A percentile compares a stretch with the other conserved stretches of the same genome.
These are phyloP conservation scores for Macropodus opercularis DNA, from an alignment of 2,797 vertebrate species.

Conservation along the genomic window DNA sequence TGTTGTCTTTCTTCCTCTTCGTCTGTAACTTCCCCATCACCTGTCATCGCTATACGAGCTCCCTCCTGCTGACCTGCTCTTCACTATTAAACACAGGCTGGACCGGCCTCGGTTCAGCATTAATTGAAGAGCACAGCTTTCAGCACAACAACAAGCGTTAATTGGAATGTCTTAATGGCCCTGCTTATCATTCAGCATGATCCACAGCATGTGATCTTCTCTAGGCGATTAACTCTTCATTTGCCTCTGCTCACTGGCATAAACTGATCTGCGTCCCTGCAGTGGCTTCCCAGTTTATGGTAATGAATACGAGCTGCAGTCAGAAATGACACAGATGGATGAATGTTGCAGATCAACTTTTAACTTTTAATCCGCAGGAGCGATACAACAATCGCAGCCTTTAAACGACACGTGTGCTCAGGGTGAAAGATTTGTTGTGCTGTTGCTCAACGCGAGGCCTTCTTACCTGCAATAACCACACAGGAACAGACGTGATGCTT, in stretches of 20 bases:
- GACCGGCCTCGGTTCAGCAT: slow-evolving; percentile 44
- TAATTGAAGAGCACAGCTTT: slow-evolving; percentile 55
- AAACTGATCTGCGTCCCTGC: slow-evolving; percentile 10
- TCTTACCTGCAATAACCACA: not conserved
- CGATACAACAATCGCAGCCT: slow-evolving; percentile 34
- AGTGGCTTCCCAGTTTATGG: slow-evolving; percentile 22
- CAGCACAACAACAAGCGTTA: slow-evolving; percentile 48
- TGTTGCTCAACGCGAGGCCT: slow-evolving; percentile 2
- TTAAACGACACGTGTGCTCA: slow-evolving; percentile 36
- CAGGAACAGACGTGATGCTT: slow-evolving; percentile 1
- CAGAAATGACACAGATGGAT: slow-evolving; percentile 19
- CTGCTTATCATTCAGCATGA: slow-evolving; percentile 41
- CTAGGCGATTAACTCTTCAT: slow-evolving; percentile 41
- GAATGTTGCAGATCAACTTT: not conserved
- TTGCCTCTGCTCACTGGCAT: not conserved
- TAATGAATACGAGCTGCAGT: slow-evolving; percentile 4
- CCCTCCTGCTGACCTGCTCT: slow-evolving; percentile 26
- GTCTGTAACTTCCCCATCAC: slow-evolving; percentile 9
- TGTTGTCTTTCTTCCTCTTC: slow-evolving; percentile 10
- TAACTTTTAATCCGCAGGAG: too few species aligned
- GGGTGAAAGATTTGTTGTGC: slow-evolving; percentile 20
- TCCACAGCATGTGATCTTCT: slow-evolving; percentile 24
- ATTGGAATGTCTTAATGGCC: slow-evolving; percentile 45
- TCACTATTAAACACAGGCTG: slow-evolving; percentile 35
- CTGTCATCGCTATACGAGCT: slow-evolving; percentile 6